Base-by-base conservation (phyloP, 2,888 invertebrate genomes). In the Erebia epiphron region DNA sequence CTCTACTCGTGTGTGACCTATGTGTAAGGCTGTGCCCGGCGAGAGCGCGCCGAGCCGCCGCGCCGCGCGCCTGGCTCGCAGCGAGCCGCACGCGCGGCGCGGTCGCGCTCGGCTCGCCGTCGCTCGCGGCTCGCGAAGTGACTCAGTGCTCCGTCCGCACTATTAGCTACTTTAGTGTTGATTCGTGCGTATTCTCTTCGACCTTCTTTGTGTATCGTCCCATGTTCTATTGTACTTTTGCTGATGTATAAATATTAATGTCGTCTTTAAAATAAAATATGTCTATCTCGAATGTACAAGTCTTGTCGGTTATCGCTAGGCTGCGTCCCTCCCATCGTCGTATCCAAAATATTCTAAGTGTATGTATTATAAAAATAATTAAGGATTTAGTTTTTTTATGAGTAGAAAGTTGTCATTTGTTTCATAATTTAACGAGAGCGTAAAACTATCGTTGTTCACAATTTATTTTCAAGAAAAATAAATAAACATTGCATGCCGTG, bases 351-450 rank as follows among this genome's bases (percentile, higher is more conserved):
- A 61, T 41, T 54, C 16, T 72, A 74, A 77, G 70, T 75, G 75
- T 76, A 77, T 72, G 62, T 76, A 75, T 58, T 74, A 65, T 76
- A 70, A 68, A 65, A 56, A 35, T 67, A 65, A 65, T 74, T 77
- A 90, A 91, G 88, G 88, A 84, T 87, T 91, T 90, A 90, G 89
- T 89, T 91, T 92, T 92, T 91, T 87, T 91, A 91, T 89, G 86
- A 83, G 81, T 83, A 78, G 78, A 84, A 87, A 86, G 90, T 92
- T 89, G 91, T 91, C 91, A 89, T 91, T 91, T 92, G 92, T 92
- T 92, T 89, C 88, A 89, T 89, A 86, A 4, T 0, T 82, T 85
- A 85, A 84, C 80, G 79, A 88, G 85, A 89, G 82, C 87, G 84
- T 87, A 86, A 82, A 66, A 86, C 82, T 87, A 89, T 88, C 90